Conservation (phyloP, 37 sponge, comb jelly and placozoan species). For the Ianthella basta region DNA sequence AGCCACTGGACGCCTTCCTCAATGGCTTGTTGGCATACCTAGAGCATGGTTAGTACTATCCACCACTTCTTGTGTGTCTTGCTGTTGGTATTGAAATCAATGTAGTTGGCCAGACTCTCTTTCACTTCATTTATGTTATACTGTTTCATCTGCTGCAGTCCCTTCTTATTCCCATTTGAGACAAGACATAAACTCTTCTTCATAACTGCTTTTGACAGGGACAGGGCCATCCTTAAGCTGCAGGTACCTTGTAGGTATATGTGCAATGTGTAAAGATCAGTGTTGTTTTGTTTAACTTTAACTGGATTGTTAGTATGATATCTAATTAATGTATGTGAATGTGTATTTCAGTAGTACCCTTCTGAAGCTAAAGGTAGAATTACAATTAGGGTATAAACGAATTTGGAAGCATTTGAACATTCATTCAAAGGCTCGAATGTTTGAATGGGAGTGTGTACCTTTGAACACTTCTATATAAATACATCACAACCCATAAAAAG, state of each 20-base stretch:
- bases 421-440: too few species aligned
- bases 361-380: too few species aligned
- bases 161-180: slow-evolving; percentile 90
- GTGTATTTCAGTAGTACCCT: too few species aligned
- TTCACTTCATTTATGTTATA: neutral
- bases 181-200: slow-evolving; percentile 84
- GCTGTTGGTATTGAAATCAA: neutral
- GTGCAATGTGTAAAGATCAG: neutral
- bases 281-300: too few species aligned
- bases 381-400: too few species aligned
- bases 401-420: too few species aligned
- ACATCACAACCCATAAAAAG: too few species aligned
- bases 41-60: slow-evolving; percentile 54
- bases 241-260: slow-evolving; percentile 60
- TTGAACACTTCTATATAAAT: too few species aligned
- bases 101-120: neutral
- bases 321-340: too few species aligned
- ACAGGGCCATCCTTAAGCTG: slow-evolving; percentile 84
- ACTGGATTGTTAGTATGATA: too few species aligned
- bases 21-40: slow-evolving; percentile 70
- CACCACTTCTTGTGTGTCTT: neutral
- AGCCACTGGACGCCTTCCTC: slow-evolving; percentile 80
- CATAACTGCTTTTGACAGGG: slow-evolving; percentile 87
- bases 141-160: slow-evolving; percentile 48
- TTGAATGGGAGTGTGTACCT: too few species aligned